Conservation (phyloP, 1,140 invertebrate species). For the Globodera rostochiensis region DNA sequence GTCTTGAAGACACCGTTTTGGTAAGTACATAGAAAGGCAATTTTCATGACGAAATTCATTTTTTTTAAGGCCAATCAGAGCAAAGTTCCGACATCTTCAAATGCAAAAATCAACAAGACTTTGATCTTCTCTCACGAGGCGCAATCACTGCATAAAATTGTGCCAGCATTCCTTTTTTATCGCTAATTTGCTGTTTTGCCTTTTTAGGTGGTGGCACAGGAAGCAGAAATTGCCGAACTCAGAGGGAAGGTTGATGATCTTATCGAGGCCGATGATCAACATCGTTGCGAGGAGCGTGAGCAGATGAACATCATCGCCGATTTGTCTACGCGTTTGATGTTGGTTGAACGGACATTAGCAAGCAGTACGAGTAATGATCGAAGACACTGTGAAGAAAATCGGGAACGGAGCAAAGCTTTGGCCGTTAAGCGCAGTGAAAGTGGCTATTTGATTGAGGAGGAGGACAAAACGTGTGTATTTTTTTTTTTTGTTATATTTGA, state of each 20-base stretch:
- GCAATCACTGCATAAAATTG: conserved; percentile 26
- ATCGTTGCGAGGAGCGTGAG: conserved; percentile 11
- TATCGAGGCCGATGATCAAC: background rate
- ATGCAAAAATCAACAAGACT: conserved; percentile 6
- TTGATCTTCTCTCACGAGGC: conserved; percentile 26
- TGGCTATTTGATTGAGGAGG: background rate
- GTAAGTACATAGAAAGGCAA: background rate
- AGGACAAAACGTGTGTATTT: background rate
- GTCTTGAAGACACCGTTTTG: conserved; percentile 17
- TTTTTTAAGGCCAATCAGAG: conserved; percentile 12
- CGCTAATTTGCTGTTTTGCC: background rate
- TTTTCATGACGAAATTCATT: background rate
- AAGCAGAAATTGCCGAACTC: conserved; percentile 17
- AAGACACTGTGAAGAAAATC: background rate
- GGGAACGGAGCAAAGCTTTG: background rate
- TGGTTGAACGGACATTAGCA: background rate
- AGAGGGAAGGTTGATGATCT: conserved; percentile 11
- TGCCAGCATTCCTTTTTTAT: background rate
- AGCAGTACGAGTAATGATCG: background rate
- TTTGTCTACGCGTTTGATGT: background rate
- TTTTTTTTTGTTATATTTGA: background rate
- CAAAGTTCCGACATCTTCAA: background rate
- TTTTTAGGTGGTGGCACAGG: conserved; percentile 14
- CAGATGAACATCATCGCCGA: conserved; percentile 13
- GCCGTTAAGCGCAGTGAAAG: background rate